Conservation (phyloP, 2,113 vertebrate genomes). For the Sebastes fasciatus region DNA sequence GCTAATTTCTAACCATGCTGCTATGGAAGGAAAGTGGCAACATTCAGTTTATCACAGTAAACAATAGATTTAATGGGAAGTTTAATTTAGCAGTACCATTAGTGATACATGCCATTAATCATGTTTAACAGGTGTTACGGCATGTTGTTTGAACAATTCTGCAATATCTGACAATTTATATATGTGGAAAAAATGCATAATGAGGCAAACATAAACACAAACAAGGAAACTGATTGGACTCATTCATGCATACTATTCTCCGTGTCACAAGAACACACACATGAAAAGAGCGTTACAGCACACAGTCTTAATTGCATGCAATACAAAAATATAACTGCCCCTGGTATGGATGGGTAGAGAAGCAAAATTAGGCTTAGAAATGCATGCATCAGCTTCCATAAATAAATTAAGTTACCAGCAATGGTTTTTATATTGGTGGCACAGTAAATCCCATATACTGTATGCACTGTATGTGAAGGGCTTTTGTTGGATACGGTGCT, state of each 20-base stretch:
- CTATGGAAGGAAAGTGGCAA: neutral
- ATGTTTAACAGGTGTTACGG: neutral
- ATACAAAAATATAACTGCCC: constrained; percentile 27
- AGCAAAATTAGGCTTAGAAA: constrained; percentile 37
- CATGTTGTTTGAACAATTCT: neutral
- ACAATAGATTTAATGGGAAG: neutral
- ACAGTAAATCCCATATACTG: constrained; percentile 31
- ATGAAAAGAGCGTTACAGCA: neutral
- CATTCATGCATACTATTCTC: neutral
- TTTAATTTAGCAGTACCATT: neutral
- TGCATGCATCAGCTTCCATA: constrained; percentile 13
- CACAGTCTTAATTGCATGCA: constrained; percentile 1
- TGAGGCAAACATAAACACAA: neutral
- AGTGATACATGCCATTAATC: neutral
- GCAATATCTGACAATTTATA: neutral
- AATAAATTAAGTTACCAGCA: constrained; percentile 45
- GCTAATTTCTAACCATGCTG: neutral
- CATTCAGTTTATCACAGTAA: constrained; percentile 2
- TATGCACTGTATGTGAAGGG: constrained; percentile 48
- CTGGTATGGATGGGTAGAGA: constrained; percentile 2
- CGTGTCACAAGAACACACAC: neutral
- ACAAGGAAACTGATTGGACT: constrained; percentile 5
- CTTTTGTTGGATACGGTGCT: constrained; percentile 53
- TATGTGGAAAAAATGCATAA: neutral
- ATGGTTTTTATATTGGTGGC: constrained; percentile 41